A percentile compares a stretch with the other conserved stretches of the same genome.
phyloP scores from a whole-genome alignment of 2,113 vertebrate genomes.

The Chitala chitala region DNA sequence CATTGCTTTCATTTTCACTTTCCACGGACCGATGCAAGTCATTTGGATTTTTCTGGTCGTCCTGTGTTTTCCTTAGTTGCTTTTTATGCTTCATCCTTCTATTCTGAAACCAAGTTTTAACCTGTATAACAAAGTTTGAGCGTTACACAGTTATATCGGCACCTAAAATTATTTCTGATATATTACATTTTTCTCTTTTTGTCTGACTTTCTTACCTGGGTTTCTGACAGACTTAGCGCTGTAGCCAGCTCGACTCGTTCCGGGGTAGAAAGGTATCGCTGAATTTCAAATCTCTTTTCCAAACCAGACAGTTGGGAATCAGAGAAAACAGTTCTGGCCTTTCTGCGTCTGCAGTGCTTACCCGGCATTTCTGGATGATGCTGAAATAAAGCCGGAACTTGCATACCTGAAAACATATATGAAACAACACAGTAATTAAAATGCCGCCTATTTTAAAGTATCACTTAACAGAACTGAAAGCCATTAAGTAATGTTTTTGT shows the following conservation, averaged over 20 bases:
- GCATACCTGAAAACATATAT: conserved; percentile 67
- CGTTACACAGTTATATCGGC: conserved; percentile 15
- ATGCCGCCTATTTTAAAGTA: too few species aligned
- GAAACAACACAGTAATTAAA: too few species aligned
- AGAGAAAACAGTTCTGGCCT: conserved; percentile 93
- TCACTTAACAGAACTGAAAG: too few species aligned
- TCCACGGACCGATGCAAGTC: conserved; percentile 65
- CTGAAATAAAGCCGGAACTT: conserved; percentile 88
- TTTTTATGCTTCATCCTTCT: conserved; percentile 95
- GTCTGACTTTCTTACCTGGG: conserved; percentile 69
- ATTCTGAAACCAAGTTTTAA: conserved; percentile 95
- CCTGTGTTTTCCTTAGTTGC: conserved; percentile 86
- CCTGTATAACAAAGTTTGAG: conserved; percentile 52
- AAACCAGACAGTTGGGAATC: conserved; percentile 94
- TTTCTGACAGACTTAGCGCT: conserved; percentile 94
- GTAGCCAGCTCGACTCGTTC: conserved; percentile 94
- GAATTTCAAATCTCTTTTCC: conserved; percentile 93
- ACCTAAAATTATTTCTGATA: not conserved
- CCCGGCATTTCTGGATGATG: conserved; percentile 84
- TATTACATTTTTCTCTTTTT: not conserved
- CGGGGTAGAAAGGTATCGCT: conserved; percentile 91
- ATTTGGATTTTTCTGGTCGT: conserved; percentile 72
- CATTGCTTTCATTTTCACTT: conserved; percentile 62
- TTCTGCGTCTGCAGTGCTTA: conserved; percentile 91
- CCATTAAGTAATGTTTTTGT: too few species aligned